Evolutionary conservation across 2,797 vertebrate genomes (phyloP).

Genomic region (Danio choprae): DNA sequence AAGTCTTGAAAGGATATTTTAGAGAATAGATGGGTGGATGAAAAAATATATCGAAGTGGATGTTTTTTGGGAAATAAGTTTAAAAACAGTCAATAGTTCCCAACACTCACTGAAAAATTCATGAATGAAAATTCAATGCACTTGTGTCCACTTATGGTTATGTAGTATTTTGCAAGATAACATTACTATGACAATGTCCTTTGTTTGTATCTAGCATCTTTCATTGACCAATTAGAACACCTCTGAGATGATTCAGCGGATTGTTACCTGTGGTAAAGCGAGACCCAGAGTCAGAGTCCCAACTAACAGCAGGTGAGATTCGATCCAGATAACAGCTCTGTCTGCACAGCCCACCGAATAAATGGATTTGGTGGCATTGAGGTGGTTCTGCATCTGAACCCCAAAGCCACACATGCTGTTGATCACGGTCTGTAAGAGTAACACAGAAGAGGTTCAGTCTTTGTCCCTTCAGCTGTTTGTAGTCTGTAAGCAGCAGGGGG

Average conservation of each 20-base stretch:
- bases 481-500: slow-evolving; percentile 54
- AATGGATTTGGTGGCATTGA: slow-evolving; percentile 74
- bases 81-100: neutral
- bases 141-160: too few species aligned
- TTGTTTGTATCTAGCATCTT: too few species aligned
- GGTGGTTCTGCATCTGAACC: slow-evolving; percentile 72
- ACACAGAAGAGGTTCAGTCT: neutral
- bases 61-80: too few species aligned
- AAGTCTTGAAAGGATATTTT: too few species aligned
- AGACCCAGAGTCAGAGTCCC: slow-evolving; percentile 77
- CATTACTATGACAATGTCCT: too few species aligned
- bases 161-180: too few species aligned
- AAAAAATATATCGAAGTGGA: neutral
- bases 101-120: too few species aligned
- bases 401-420: slow-evolving; percentile 83
- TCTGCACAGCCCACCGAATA: slow-evolving; percentile 79
- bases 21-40: too few species aligned
- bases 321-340: slow-evolving; percentile 77
- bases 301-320: slow-evolving; percentile 80
- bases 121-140: too few species aligned
- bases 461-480: neutral
- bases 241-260: neutral
- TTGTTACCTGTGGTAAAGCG: slow-evolving; percentile 78
- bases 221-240: neutral
- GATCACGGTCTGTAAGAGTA: slow-evolving; percentile 72